Evolutionary conservation across 2,797 vertebrate species (phyloP).

Genomic region (Melanotaenia maccullochi): DNA sequence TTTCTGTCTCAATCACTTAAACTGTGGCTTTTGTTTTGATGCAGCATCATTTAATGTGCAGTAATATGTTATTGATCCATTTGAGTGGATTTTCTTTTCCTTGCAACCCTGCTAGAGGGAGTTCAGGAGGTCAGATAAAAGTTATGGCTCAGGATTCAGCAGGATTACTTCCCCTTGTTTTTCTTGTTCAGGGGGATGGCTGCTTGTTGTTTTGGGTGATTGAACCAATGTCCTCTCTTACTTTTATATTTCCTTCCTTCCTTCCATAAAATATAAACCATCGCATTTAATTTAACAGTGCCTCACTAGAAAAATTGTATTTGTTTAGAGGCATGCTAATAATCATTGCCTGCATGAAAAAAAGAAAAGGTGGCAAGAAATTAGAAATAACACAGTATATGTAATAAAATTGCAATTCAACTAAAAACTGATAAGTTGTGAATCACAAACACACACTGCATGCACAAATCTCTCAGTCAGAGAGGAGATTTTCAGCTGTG

Average conservation of each 20-base stretch:
- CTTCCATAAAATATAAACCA: not conserved
- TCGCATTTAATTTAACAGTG: too few species aligned
- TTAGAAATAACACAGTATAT: not conserved
- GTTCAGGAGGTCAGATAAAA: conserved; percentile 34
- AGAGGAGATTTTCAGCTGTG: conserved; percentile 31
- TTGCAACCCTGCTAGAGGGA: conserved; percentile 6
- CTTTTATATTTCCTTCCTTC: not conserved
- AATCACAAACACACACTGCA: conserved; percentile 16
- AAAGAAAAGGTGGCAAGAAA: not conserved
- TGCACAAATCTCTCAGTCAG: not conserved
- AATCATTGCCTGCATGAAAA: not conserved
- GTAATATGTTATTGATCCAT: conserved; percentile 18
- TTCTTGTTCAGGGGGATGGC: conserved; percentile 10
- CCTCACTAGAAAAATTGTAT: not conserved
- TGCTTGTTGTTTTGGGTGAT: conserved; percentile 1
- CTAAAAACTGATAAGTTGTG: not conserved
- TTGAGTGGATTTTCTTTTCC: conserved; percentile 7
- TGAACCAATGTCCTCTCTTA: not conserved
- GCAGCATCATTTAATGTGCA: conserved; percentile 28
- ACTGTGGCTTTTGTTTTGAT: conserved; percentile 34
- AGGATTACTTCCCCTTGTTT: not conserved
- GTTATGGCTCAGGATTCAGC: not conserved
- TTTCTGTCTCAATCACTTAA: conserved; percentile 26
- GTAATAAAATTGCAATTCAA: not conserved
- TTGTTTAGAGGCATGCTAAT: not conserved